Evolutionary conservation across 2,797 vertebrate species (phyloP), one percentile per base, ranked within the genome.

Genomic region (Diglossa cyanea): DNA sequence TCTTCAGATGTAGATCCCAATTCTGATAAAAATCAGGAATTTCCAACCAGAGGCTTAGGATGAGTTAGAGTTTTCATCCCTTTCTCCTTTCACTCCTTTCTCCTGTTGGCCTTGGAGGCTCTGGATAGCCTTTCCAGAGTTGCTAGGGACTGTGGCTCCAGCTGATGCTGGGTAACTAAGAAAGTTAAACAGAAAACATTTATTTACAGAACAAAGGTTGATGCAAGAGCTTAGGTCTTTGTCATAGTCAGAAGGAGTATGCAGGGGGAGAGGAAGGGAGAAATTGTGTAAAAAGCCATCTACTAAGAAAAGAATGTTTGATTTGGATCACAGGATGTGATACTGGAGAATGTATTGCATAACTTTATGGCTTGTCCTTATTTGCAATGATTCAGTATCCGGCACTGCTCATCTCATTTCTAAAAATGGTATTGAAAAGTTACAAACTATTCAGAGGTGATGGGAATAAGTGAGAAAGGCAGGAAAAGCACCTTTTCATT

Each of bases 271-370:
- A 86, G 78, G 77, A 81, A 95, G 39, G 55, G 63, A 86, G 79
- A 92, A 87, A 91, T 95, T 96, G 95, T 96, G 95, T 72, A 94
- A 96, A 96, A 96, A 95, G 94, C 72, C 75, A 80, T 96, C 93
- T 95, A 96, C 93, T 94, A 88, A 94, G 96, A 96, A 96, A 96
- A 96, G 95, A 96, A 96, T 96, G 95, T 96, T 96, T 96, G 93
- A 96, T 94, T 96, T 96, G 96, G 96, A 96, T 96, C 96, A 96
- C 93, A 96, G 91, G 96, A 96, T 96, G 72, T 94, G 95, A 96
- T 94, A 90, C 91, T 94, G 91, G 94, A 94, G 96, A 95, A 96
- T 25, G 73, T 88, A 95, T 96, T 96, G 96, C 96, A 94, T 96
- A 96, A 96, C 93, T 96, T 96, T 83, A 96, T 93, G 96, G 94